phyloP scores from a whole-genome alignment of 2,797 vertebrate genomes.

The Orestias chungarensis region DNA sequence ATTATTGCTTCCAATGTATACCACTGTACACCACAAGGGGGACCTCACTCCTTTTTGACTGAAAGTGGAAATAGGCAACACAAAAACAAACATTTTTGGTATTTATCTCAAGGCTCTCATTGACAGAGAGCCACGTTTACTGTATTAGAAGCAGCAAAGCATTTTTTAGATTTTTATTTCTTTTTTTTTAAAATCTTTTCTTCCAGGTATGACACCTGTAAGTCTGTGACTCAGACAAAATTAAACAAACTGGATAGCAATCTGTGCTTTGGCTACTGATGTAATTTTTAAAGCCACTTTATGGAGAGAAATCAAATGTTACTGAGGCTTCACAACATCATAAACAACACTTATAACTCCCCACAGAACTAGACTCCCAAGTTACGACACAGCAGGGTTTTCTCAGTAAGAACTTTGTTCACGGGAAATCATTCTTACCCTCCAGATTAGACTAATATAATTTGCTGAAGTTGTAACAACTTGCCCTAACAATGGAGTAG shows the following conservation, averaged over 20 bases:
- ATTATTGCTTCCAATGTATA: neutral
- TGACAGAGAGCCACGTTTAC: neutral
- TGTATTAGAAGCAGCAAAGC: neutral
- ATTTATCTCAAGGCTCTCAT: neutral
- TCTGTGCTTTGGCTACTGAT: neutral
- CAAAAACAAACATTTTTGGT: neutral
- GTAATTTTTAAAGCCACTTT: neutral
- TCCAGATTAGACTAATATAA: neutral
- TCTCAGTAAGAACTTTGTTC: neutral
- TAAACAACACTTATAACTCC: neutral
- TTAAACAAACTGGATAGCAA: constrained; percentile 4
- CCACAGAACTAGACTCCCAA: neutral
- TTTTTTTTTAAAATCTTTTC: too few species aligned
- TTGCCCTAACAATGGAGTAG: neutral
- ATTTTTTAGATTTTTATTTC: too few species aligned
- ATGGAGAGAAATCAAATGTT: neutral
- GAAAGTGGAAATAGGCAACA: neutral
- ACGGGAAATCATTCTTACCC: neutral
- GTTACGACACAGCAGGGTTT: neutral
- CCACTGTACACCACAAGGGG: neutral
- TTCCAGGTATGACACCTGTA: neutral
- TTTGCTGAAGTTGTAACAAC: neutral
- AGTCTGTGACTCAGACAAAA: constrained; percentile 1
- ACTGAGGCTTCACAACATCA: neutral
- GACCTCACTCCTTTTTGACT: neutral